Evolutionary conservation across 2,113 vertebrate genomes (phyloP), one percentile per base, ranked within the genome.

Genomic region (Brachypodius melanocephalos): DNA sequence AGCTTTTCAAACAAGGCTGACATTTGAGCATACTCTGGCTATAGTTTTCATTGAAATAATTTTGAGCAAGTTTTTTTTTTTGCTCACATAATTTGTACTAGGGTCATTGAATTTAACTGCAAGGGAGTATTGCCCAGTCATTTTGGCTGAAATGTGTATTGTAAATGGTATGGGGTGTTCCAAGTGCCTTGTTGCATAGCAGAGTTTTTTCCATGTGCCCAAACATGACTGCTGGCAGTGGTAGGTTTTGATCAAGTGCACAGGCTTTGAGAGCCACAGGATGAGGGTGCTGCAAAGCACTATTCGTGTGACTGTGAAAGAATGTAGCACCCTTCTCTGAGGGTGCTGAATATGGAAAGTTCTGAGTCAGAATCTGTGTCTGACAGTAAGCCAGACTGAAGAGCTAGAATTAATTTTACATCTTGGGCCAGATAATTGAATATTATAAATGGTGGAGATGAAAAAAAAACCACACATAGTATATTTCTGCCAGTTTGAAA

Each of bases 131-230:
- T 81, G 62, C 13, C 3, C n/a, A 83, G 74, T 95, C 31, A 65
- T 86, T 97, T 90, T 85, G 52, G 82, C 76, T 71, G 80, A 92
- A 96, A 65, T 73, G 57, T 74, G 25, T 95, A 96, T 96, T 87
- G 49, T 85, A 76, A 94, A 79, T 90, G 61, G 55, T 75, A 81
- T 75, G 7, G 66, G 65, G 12, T 81, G 86, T 95, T 90, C 82
- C 79, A 19, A 88, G 38, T 51, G 43, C 38, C 54, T 38, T 78
- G 74, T 72, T 81, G 79, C 77, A 31, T 81, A 83, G 87, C 58
- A 78, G 85, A 87, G 89, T 52, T 34, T 95, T 90, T 62, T 83
- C 80, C 52, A 6, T 42, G 67, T 83, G 73, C 14, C 8, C 4
- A 2, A 49, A 69, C 10, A 5, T 87, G 69, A 46, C 43, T 89